Evolutionary conservation across 1,140 invertebrate species (phyloP), one percentile per base, ranked within the genome.

Genomic region (Phocides pigmalion): DNA sequence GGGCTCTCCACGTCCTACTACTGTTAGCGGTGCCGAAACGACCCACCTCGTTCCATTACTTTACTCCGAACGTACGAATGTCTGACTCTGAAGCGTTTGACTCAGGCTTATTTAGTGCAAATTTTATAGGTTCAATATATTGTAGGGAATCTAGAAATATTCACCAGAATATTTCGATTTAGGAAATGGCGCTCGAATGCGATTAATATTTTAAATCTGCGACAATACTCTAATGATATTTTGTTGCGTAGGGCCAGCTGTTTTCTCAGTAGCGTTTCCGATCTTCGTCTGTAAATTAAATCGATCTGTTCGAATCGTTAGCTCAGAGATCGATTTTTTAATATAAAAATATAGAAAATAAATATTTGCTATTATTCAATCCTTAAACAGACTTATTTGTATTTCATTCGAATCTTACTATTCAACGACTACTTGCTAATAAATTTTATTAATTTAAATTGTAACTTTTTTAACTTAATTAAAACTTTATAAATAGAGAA

Each of bases 1-100:
- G 91, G 91, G 76, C 84, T 92, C 69, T 92, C 89, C 54, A 87
- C 81, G 64, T 89, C 87, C 62, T 92, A 90, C 84, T 92, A 92
- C 84, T 92, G 91, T 78, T 92, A 92, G 81, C 62, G 66, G 66
- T 72, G 73, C 62, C 72, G 66, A 70, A 72, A 58, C 67, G 65
- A 66, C 85, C 86, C 82, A 85, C 81, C 79, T 81, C 68, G 77
- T 82, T 81, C 74, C 81, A 83, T 78, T 84, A 74, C 68, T 77
- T 72, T 49, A 25, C 14, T 63, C 51, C 37, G 32, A 42, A 35
- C 53, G 17, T 56, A 42, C 64, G 47, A 65, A 59, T 51, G 58
- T 42, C 44, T 22, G 62, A 41, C 35, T 58, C 58, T 47, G 37
- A 28, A 50, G 20, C 37, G 19, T 22, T 56, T 35, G 53, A 50